These are phyloP conservation scores for Urechis unicinctus DNA, from an alignment of 2,888 invertebrate species.

Conservation along the genomic window DNA sequence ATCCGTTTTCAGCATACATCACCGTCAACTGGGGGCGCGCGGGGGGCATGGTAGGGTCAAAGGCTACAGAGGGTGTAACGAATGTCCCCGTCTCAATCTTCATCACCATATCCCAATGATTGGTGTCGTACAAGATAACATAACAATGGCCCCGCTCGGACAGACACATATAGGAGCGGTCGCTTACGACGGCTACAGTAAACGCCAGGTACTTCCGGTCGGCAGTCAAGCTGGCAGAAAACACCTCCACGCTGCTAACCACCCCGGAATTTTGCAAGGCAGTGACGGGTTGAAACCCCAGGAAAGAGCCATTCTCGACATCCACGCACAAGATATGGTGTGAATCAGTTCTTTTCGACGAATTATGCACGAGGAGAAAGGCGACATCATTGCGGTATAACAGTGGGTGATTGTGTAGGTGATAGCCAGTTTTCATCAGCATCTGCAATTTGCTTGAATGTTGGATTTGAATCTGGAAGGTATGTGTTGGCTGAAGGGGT, in stretches of 20 bases:
- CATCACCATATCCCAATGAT: neutral
- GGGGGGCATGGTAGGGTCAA: neutral
- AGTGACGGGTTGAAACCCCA: neutral
- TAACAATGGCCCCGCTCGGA: neutral
- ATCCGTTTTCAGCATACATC: neutral
- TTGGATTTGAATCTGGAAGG: too few species aligned
- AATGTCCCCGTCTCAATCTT: neutral
- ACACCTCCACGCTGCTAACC: neutral
- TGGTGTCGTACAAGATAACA: neutral
- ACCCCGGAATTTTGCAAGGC: neutral
- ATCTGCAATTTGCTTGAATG: too few species aligned
- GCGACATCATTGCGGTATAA: neutral
- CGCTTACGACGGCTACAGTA: neutral
- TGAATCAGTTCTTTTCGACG: neutral
- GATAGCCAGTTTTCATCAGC: too few species aligned
- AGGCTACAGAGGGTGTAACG: neutral
- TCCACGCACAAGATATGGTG: neutral
- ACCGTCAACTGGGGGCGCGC: neutral
- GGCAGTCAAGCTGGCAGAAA: neutral
- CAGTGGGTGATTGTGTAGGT: neutral
- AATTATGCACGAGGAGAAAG: neutral
- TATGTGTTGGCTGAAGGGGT: too few species aligned
- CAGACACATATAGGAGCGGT: neutral
- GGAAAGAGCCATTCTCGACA: neutral
- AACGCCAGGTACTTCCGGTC: neutral